These are phyloP conservation scores for Leistus spinibarbis DNA, from an alignment of 2,888 invertebrate genomes.

Conservation along the genomic window DNA sequence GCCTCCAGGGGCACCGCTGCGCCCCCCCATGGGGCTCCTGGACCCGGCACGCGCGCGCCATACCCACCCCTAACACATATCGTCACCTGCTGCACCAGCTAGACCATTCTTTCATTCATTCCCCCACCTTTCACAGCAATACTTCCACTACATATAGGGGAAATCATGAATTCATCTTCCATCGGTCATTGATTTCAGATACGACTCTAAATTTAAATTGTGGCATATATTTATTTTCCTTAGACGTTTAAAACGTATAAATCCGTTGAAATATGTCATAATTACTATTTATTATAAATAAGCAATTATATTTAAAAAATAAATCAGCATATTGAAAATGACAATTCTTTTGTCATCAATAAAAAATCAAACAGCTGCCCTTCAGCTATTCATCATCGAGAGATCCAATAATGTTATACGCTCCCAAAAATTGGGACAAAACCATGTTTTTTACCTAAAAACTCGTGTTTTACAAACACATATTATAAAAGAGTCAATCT, in stretches of 20 bases:
- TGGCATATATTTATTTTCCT: too few relatives aligned
- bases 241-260: too few relatives aligned
- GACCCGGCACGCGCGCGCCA: background rate
- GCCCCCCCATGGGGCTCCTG: slow-evolving; percentile 1
- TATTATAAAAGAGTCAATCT: slow-evolving; percentile 28
- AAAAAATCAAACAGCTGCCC: background rate
- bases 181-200: slow-evolving; percentile 28
- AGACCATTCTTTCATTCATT: background rate
- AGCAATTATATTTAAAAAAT: too few relatives aligned
- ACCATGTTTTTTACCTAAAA: slow-evolving; percentile 26
- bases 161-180: slow-evolving; percentile 20
- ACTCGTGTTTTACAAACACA: slow-evolving; percentile 15
- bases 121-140: background rate
- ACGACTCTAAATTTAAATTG: slow-evolving; percentile 25
- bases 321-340: too few relatives aligned
- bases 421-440: slow-evolving; percentile 26
- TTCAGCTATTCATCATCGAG: background rate
- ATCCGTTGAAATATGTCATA: too few relatives aligned
- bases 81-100: slow-evolving; percentile 19
- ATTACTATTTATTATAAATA: too few relatives aligned
- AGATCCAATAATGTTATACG: background rate
- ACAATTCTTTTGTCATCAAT: too few relatives aligned
- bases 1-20: background rate
- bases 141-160: background rate
- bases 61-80: slow-evolving; percentile 15